phyloP scores from a whole-genome alignment of 2,113 vertebrate genomes.

The Elephantulus edwardii region DNA sequence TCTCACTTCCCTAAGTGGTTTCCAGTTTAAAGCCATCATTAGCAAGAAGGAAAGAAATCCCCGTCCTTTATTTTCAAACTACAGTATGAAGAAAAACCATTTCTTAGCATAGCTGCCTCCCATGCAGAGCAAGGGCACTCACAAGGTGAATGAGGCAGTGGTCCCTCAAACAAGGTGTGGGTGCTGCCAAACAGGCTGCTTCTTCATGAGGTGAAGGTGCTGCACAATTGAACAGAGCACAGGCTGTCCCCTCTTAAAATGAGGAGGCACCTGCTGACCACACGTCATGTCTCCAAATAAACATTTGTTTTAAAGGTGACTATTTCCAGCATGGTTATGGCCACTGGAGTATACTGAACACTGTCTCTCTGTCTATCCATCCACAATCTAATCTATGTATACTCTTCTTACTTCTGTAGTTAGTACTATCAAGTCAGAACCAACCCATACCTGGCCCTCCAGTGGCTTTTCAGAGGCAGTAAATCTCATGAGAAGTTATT shows the following conservation, averaged over 20 bases:
- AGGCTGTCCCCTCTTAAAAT: not conserved
- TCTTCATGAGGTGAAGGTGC: not conserved
- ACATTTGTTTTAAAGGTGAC: not conserved
- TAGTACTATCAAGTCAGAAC: too few relatives aligned
- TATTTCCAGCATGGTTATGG: not conserved
- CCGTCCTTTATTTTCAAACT: not conserved
- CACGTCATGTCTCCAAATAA: not conserved
- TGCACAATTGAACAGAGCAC: not conserved
- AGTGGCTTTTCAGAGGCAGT: too few relatives aligned
- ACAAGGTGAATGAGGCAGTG: not conserved
- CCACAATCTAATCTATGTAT: not conserved
- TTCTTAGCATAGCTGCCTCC: not conserved
- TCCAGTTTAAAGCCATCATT: not conserved
- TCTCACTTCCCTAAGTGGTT: conserved; percentile 45
- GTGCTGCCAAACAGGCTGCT: not conserved
- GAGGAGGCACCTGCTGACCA: not conserved
- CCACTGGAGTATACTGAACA: not conserved
- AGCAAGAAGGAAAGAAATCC: conserved; percentile 26
- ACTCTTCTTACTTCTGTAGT: too few relatives aligned
- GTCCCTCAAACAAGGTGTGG: not conserved
- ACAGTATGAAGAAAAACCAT: not conserved
- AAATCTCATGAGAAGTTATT: too few relatives aligned
- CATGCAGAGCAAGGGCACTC: not conserved
- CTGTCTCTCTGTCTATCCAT: not conserved
- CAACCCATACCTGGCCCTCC: too few relatives aligned